A percentile compares a stretch with the other conserved stretches of the same genome.
Evolutionary conservation across 2,888 invertebrate genomes (phyloP).

Genomic region (Globia sparganii): DNA sequence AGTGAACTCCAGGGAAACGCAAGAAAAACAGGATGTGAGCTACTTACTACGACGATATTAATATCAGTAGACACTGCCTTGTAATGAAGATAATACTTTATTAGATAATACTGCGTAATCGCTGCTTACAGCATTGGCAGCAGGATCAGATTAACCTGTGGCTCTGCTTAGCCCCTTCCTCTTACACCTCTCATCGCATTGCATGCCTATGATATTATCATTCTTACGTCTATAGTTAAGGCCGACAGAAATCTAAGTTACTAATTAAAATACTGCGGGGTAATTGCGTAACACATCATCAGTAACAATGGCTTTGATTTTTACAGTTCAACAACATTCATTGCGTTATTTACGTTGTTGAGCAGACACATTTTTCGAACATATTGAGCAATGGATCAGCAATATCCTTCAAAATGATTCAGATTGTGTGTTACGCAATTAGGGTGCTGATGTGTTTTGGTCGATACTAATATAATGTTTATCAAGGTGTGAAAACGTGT

Average conservation of each 20-base stretch:
- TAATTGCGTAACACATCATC: neutral
- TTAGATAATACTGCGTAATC: constrained; percentile 27
- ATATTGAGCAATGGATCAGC: too few species aligned
- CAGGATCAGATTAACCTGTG: constrained; percentile 8
- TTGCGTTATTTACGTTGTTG: neutral
- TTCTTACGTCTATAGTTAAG: neutral
- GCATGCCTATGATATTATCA: neutral
- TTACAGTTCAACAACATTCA: neutral
- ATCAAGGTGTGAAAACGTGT: too few species aligned
- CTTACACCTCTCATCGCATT: neutral
- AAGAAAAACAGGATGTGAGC: neutral
- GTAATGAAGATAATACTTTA: constrained; percentile 19
- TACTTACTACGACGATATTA: neutral
- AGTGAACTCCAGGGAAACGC: neutral
- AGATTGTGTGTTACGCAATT: neutral
- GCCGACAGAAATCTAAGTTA: neutral
- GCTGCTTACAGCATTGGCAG: neutral
- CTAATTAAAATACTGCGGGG: neutral
- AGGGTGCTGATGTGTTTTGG: too few species aligned
- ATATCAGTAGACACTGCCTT: constrained; percentile 8
- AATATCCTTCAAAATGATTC: too few species aligned
- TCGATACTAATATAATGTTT: too few species aligned
- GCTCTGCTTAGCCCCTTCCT: neutral
- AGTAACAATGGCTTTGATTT: too few species aligned
- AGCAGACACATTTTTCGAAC: too few species aligned